A percentile compares a stretch with the other conserved stretches of the same genome.
Conservation (phyloP, 2,113 vertebrate genomes). For the Butorides virescens region DNA sequence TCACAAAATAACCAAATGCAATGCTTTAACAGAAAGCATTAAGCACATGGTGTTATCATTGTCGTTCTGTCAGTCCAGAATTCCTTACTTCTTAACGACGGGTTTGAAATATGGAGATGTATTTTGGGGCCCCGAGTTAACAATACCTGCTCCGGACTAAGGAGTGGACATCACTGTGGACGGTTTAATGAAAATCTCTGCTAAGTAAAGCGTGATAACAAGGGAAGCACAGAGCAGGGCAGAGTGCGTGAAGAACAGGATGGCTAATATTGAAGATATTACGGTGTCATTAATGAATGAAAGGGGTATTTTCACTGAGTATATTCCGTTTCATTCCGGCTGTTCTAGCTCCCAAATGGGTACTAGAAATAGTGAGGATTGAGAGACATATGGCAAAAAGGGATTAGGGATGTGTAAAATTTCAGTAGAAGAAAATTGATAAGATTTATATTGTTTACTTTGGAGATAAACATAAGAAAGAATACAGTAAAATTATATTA, state of each 20-base stretch:
- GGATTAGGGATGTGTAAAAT: not conserved
- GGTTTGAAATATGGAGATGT: not conserved
- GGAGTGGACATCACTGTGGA: not conserved
- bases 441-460: not conserved
- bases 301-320: not conserved
- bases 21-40: conserved; percentile 9
- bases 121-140: not conserved
- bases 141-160: not conserved
- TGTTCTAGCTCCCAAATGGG: not conserved
- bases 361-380: not conserved
- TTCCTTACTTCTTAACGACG: not conserved
- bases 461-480: not conserved
- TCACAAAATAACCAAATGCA: conserved; percentile 37
- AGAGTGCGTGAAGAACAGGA: not conserved
- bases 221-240: not conserved
- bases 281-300: not conserved
- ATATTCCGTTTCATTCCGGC: not conserved
- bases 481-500: not conserved
- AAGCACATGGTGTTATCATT: not conserved
- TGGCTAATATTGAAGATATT: not conserved
- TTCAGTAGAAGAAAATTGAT: not conserved
- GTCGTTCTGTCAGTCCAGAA: not conserved
- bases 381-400: not conserved
- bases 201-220: not conserved
- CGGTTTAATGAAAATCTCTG: conserved; percentile 8